phyloP scores from a whole-genome alignment of 2,888 invertebrate genomes.

The Sesamia inferens region DNA sequence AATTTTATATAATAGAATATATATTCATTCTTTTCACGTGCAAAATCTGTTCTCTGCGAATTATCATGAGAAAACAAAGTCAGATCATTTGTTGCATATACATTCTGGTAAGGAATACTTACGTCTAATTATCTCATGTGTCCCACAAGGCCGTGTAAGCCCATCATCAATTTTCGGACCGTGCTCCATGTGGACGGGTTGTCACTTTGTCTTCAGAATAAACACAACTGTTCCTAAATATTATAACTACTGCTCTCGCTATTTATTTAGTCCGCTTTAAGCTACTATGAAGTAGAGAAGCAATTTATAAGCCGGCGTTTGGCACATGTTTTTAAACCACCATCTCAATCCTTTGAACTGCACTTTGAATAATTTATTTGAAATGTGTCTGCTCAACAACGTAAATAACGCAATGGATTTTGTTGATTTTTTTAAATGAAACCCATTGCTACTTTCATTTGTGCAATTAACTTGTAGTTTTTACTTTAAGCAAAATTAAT shows the following conservation, averaged over 20 bases:
- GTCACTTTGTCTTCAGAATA: slow-evolving; percentile 68
- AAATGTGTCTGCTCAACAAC: too few relatives aligned
- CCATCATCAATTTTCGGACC: slow-evolving; percentile 70
- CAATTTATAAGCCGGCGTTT: slow-evolving; percentile 33
- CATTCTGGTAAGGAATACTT: slow-evolving; percentile 18
- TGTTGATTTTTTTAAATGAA: too few relatives aligned
- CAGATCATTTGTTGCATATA: slow-evolving; percentile 20
- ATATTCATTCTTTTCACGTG: slow-evolving; percentile 33
- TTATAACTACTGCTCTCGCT: slow-evolving; percentile 37
- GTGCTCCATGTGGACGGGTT: slow-evolving; percentile 65
- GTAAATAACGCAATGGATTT: not conserved
- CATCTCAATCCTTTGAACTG: slow-evolving; percentile 13
- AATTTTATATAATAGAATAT: not conserved
- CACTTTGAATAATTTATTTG: not conserved
- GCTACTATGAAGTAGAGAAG: slow-evolving; percentile 7
- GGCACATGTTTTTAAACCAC: slow-evolving; percentile 24
- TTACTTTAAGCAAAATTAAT: not conserved
- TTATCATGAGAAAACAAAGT: slow-evolving; percentile 36
- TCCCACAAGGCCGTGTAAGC: slow-evolving; percentile 37
- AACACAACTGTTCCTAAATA: slow-evolving; percentile 65
- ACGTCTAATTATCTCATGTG: slow-evolving; percentile 45
- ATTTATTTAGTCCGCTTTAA: slow-evolving; percentile 46
- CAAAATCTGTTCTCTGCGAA: not conserved
- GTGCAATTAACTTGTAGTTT: not conserved
- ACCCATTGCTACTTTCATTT: too few relatives aligned